Conservation (phyloP, 2,888 invertebrate species). For the Corythucha ciliata region DNA sequence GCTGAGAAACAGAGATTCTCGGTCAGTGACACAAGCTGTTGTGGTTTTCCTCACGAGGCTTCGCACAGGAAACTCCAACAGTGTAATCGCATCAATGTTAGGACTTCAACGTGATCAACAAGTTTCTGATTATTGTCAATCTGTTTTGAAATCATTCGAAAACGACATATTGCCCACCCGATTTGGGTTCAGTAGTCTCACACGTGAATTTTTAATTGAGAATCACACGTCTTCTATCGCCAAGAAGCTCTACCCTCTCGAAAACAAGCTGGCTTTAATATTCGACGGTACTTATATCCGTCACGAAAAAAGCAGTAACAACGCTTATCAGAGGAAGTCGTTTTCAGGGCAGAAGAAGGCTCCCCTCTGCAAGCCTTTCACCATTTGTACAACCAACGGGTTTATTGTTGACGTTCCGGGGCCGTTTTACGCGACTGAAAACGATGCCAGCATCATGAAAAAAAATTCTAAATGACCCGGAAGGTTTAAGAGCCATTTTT, state of each 20-base stretch:
- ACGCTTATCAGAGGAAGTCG: conserved; percentile 30
- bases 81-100: no score
- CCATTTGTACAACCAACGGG: conserved; percentile 34
- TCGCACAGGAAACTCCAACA: no score
- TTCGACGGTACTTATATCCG: conserved; percentile 30
- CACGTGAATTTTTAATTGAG: conserved; percentile 1
- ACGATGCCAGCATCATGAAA: conserved; percentile 35
- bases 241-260: neutral
- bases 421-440: conserved; percentile 32
- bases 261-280: conserved; percentile 22
- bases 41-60: no score
- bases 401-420: conserved; percentile 33
- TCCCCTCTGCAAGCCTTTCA: conserved; percentile 36
- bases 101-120: no score
- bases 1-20: no score
- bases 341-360: conserved; percentile 34
- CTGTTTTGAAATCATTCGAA: no score
- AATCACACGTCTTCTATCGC: neutral
- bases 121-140: no score
- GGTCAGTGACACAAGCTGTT: no score
- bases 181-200: no score
- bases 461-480: conserved; percentile 27
- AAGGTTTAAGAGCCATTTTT: conserved; percentile 29
- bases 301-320: conserved; percentile 32
- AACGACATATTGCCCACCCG: no score